Evolutionary conservation across 2,888 invertebrate species (phyloP).

Genomic region (Salpingus planirostris): DNA sequence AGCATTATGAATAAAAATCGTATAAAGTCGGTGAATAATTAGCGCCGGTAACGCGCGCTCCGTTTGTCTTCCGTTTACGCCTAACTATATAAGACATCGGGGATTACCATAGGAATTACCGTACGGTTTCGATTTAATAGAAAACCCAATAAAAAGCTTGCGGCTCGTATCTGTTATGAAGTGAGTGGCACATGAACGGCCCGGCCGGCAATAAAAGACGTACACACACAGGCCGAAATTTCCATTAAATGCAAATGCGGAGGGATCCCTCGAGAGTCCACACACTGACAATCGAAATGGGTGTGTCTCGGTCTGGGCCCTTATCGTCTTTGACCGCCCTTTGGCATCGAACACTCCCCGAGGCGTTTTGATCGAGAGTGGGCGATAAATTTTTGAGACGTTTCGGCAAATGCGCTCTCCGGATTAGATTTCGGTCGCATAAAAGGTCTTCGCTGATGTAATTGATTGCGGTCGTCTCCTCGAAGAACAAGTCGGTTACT

Average conservation of each 20-base stretch:
- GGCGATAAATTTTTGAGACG: slow-evolving; percentile 8
- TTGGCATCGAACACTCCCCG: slow-evolving; percentile 1
- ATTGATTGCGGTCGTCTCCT: too few species aligned
- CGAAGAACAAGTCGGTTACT: too few species aligned
- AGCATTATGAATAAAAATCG: too few species aligned
- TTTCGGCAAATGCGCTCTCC: slow-evolving; percentile 7
- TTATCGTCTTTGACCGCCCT: slow-evolving; percentile 6
- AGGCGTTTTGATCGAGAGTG: slow-evolving; percentile 5
- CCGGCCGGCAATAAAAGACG: slow-evolving; percentile 2
- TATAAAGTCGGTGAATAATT: too few species aligned
- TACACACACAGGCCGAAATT: slow-evolving; percentile 5
- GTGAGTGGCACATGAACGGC: slow-evolving; percentile 2
- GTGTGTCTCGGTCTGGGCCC: slow-evolving; percentile 1
- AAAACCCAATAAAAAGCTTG: slow-evolving; percentile 3
- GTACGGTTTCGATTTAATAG: too few species aligned
- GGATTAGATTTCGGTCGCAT: slow-evolving; percentile 6
- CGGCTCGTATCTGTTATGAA: slow-evolving; percentile 1
- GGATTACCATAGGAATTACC: too few species aligned
- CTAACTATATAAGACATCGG: too few species aligned
- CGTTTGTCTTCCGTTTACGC: too few species aligned
- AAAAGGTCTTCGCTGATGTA: too few species aligned
- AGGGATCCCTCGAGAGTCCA: background rate
- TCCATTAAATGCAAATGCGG: slow-evolving; percentile 14
- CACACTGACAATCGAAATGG: too few species aligned
- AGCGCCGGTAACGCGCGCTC: too few species aligned